phyloP scores from a whole-genome alignment of 2,797 vertebrate genomes.

The Centropyge bicolor region DNA sequence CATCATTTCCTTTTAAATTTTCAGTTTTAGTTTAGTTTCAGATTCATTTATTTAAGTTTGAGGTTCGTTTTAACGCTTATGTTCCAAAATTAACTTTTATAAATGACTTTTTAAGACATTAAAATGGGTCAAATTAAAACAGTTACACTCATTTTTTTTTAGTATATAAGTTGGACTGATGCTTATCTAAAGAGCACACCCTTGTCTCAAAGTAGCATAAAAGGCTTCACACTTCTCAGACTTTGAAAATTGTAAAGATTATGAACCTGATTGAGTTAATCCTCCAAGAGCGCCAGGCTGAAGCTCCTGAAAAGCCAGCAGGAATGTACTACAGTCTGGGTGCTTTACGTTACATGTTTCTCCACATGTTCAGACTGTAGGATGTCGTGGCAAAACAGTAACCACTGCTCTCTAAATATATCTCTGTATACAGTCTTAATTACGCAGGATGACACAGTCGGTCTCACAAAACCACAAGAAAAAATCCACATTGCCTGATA shows the following conservation, averaged over 20 bases:
- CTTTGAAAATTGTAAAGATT: neutral
- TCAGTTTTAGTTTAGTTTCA: neutral
- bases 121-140: neutral
- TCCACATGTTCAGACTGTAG: slow-evolving; percentile 7
- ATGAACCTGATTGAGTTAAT: neutral
- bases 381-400: slow-evolving; percentile 24
- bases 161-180: too few species aligned
- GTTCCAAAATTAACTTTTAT: too few species aligned
- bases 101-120: neutral
- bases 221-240: neutral
- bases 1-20: neutral
- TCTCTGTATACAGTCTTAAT: slow-evolving; percentile 53
- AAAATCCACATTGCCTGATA: slow-evolving; percentile 13
- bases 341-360: neutral
- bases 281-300: neutral
- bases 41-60: neutral
- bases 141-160: neutral
- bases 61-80: neutral
- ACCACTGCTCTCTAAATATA: slow-evolving; percentile 49
- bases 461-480: slow-evolving; percentile 42
- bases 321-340: neutral
- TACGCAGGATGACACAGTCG: slow-evolving; percentile 35
- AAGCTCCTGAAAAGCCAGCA: neutral
- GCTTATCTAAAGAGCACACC: neutral
- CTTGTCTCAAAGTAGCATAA: neutral